Percentiles rank a stretch among this genome's conserved stretches.
These are phyloP conservation scores for Alloscopus bannaensis DNA, from an alignment of 2,888 invertebrate genomes.

Conservation along the genomic window DNA sequence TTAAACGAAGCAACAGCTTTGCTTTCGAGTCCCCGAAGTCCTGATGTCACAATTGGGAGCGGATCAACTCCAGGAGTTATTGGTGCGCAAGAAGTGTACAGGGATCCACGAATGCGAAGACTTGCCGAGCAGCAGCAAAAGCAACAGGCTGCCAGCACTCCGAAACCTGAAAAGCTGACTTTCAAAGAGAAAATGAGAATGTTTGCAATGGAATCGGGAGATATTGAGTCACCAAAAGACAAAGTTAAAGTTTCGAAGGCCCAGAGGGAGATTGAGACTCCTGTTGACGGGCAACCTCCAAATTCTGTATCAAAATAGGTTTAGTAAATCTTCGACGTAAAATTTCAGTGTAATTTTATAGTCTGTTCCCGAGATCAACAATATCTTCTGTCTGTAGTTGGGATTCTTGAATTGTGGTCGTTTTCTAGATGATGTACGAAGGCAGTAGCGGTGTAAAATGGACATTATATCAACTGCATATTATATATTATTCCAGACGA, in stretches of 20 bases:
- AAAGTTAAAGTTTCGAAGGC: conserved; percentile 97
- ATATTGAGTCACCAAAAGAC: conserved; percentile 93
- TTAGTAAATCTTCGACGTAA: background rate
- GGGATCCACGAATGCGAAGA: conserved; percentile 93
- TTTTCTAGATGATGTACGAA: background rate
- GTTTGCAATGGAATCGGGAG: conserved; percentile 98
- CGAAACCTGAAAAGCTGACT: conserved; percentile 92
- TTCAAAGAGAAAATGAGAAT: conserved; percentile 99
- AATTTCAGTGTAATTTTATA: background rate
- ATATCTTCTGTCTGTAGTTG: background rate
- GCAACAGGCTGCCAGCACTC: conserved; percentile 78
- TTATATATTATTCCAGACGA: conserved; percentile 13
- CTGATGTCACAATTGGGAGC: conserved; percentile 77
- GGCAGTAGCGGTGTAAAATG: background rate
- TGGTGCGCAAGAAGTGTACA: conserved; percentile 95
- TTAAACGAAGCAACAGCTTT: conserved; percentile 87
- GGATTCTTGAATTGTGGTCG: conserved; percentile 9
- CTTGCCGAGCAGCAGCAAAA: conserved; percentile 87
- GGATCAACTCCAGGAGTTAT: conserved; percentile 95
- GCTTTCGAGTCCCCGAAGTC: conserved; percentile 86
- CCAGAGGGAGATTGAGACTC: conserved; percentile 92
- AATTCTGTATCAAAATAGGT: background rate
- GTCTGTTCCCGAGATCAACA: background rate
- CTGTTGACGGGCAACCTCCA: conserved; percentile 76
- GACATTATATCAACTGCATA: conserved; percentile 1